These are phyloP conservation scores for Tenthredo notha DNA, from an alignment of 2,888 invertebrate genomes.

Conservation along the genomic window DNA sequence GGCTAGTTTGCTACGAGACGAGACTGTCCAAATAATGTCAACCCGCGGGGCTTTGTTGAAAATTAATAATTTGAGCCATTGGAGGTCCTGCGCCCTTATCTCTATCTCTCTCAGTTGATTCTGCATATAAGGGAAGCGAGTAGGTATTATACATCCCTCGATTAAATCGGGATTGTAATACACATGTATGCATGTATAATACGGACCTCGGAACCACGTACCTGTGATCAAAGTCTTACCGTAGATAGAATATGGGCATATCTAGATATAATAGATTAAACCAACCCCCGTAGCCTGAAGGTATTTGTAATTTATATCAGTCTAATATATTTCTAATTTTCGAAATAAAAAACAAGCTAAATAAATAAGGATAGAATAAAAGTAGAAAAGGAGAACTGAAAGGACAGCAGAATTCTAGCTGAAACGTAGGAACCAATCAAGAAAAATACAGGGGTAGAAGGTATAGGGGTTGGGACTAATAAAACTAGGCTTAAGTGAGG, in stretches of 20 bases:
- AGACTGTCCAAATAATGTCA: slow-evolving; percentile 47
- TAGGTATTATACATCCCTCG: slow-evolving; percentile 14
- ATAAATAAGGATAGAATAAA: background rate
- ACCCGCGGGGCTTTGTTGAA: slow-evolving; percentile 40
- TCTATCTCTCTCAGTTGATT: background rate
- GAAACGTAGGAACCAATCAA: slow-evolving; percentile 39
- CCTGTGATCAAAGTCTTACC: slow-evolving; percentile 45
- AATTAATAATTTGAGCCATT: slow-evolving; percentile 36
- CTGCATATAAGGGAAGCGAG: background rate
- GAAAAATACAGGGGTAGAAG: background rate
- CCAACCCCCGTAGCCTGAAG: background rate
- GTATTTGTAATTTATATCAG: no score
- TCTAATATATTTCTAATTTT: background rate
- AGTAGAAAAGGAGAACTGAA: slow-evolving; percentile 4
- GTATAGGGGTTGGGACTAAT: slow-evolving; percentile 20
- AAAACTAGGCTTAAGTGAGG: slow-evolving; percentile 49
- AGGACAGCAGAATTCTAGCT: slow-evolving; percentile 24
- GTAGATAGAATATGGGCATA: background rate
- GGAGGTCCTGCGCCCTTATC: background rate
- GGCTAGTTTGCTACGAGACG: slow-evolving; percentile 36
- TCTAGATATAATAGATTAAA: background rate
- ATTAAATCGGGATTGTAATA: slow-evolving; percentile 41
- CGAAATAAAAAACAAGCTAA: background rate
- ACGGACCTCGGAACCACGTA: slow-evolving; percentile 33
- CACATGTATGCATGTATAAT: background rate